These are phyloP conservation scores for Coranthus polyacanthus DNA, from an alignment of 2,797 vertebrate genomes.

Conservation along the genomic window DNA sequence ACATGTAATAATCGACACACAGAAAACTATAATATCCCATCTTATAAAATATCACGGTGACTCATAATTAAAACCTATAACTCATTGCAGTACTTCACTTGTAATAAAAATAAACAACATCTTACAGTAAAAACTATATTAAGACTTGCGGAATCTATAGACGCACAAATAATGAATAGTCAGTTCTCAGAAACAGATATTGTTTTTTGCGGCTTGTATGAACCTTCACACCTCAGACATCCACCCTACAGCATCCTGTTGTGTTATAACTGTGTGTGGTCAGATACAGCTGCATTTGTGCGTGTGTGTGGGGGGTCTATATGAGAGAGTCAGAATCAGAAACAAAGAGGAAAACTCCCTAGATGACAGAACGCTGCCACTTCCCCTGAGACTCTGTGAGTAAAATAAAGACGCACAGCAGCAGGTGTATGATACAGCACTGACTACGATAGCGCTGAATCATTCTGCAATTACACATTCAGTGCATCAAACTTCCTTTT, in stretches of 20 bases:
- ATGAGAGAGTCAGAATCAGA: slow-evolving; percentile 61
- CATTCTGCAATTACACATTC: slow-evolving; percentile 41
- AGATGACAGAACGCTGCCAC: slow-evolving; percentile 56
- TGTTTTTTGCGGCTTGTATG: slow-evolving; percentile 66
- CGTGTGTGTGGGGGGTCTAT: slow-evolving; percentile 31
- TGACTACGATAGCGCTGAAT: slow-evolving; percentile 52
- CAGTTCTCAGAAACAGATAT: slow-evolving; percentile 59
- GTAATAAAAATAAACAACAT: too few relatives aligned
- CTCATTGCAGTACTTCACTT: too few relatives aligned
- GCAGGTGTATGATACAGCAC: slow-evolving; percentile 57
- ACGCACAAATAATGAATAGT: slow-evolving; percentile 40
- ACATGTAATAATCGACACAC: too few relatives aligned
- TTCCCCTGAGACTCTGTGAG: slow-evolving; percentile 64
- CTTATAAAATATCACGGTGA: too few relatives aligned
- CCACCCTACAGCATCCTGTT: slow-evolving; percentile 80
- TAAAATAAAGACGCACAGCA: slow-evolving; percentile 52
- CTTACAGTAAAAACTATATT: neutral
- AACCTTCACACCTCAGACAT: slow-evolving; percentile 75
- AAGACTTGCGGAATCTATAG: slow-evolving; percentile 10
- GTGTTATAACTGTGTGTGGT: slow-evolving; percentile 76
- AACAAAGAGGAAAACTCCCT: slow-evolving; percentile 71
- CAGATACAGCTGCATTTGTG: slow-evolving; percentile 68
- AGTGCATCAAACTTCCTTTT: slow-evolving; percentile 24
- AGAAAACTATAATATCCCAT: too few relatives aligned
- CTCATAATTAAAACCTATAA: too few relatives aligned